Conservation (phyloP, 2,888 invertebrate genomes). For the Ectemnius continuus region DNA sequence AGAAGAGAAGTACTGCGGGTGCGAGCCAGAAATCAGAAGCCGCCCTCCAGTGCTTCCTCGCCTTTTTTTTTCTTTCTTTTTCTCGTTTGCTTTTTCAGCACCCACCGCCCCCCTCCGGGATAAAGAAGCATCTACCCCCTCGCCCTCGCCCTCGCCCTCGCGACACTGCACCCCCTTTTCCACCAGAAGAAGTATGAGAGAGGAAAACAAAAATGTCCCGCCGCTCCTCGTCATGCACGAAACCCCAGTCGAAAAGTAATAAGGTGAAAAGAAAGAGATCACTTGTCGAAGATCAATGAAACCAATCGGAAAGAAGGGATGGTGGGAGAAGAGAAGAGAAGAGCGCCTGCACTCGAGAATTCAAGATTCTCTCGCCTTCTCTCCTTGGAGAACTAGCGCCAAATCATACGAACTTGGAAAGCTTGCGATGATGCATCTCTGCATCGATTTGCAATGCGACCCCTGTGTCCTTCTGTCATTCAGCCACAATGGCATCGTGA, state of each 20-base stretch:
- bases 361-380: too few species aligned
- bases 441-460: too few species aligned
- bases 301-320: not conserved
- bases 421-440: too few species aligned
- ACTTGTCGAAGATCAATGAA: slow-evolving; percentile 2
- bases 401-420: too few species aligned
- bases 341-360: too few species aligned
- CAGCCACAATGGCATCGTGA: slow-evolving; percentile 22
- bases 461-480: too few species aligned
- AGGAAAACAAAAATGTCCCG: not conserved
- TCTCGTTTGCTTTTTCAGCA: too few species aligned
- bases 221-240: slow-evolving; percentile 5
- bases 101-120: not conserved
- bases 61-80: slow-evolving; percentile 9
- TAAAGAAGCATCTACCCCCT: not conserved
- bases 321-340: not conserved
- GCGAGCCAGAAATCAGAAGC: slow-evolving; percentile 63
- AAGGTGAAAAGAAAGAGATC: slow-evolving; percentile 1
- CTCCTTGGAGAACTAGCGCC: too few species aligned
- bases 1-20: slow-evolving; percentile 72
- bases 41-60: slow-evolving; percentile 35
- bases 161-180: not conserved
- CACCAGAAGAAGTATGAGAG: slow-evolving; percentile 5
- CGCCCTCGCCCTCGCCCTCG: too few species aligned
- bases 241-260: too few species aligned